Conservation (phyloP, 37 sponge, comb jelly and placozoan species). For the Hexactinellida sp. region DNA sequence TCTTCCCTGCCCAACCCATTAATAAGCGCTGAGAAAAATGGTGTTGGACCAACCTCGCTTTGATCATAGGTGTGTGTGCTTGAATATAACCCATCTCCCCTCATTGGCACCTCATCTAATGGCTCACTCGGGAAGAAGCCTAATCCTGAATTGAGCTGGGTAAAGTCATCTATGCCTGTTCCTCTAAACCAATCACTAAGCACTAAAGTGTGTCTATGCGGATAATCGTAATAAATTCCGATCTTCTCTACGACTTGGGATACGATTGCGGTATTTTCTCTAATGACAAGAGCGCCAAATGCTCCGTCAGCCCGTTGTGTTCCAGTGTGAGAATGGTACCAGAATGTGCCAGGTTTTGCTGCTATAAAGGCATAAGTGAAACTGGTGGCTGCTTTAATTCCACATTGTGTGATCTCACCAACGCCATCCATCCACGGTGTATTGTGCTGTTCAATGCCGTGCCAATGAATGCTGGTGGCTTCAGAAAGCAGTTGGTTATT, state of each 20-base stretch:
- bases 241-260: background rate
- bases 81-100: background rate
- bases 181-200: conserved; percentile 38
- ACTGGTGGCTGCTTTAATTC: conserved; percentile 34
- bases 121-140: conserved; percentile 18
- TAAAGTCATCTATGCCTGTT: conserved; percentile 23
- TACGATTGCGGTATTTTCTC: conserved; percentile 8
- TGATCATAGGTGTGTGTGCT: background rate
- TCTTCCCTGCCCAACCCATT: background rate
- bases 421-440: conserved; percentile 72
- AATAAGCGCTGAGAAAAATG: background rate
- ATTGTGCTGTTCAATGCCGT: conserved; percentile 51
- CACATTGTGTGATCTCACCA: conserved; percentile 51
- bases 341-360: conserved; percentile 48
- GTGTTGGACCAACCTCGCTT: background rate
- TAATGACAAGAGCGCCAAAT: conserved; percentile 47
- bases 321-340: conserved; percentile 67
- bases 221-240: conserved; percentile 22
- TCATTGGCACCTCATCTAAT: conserved; percentile 3
- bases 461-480: conserved; percentile 57
- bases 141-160: conserved; percentile 5
- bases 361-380: conserved; percentile 45
- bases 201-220: conserved; percentile 33
- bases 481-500: conserved; percentile 30
- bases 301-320: conserved; percentile 46